A percentile compares a stretch with the other conserved stretches of the same genome.
These are phyloP conservation scores for Azemiops feae DNA, from an alignment of 2,113 vertebrate species.

Conservation along the genomic window DNA sequence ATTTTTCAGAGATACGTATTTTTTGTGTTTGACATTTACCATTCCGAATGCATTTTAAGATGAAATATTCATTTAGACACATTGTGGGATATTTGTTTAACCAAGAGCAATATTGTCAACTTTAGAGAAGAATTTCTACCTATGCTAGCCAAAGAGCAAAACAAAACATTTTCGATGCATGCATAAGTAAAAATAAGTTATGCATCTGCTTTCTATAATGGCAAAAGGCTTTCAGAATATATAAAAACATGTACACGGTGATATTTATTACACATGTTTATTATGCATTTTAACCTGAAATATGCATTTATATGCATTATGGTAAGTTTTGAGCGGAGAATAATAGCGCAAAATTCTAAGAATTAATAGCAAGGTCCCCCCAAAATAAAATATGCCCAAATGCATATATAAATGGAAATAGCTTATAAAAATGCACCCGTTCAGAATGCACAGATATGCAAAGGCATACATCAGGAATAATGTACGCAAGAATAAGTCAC, in stretches of 20 bases:
- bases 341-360: background rate
- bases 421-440: background rate
- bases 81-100: background rate
- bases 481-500: background rate
- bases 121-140: background rate
- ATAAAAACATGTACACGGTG: background rate
- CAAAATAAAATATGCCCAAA: background rate
- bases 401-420: background rate
- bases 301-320: background rate
- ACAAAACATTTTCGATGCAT: background rate
- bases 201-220: background rate
- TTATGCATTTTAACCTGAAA: background rate
- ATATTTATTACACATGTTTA: background rate
- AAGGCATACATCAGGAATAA: background rate
- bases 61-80: background rate
- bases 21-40: background rate
- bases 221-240: background rate
- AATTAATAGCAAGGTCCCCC: background rate
- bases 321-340: background rate
- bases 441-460: background rate
- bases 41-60: background rate
- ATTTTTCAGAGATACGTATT: background rate
- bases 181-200: background rate
- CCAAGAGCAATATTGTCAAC: background rate
- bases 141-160: background rate